phyloP scores from a whole-genome alignment of 2,113 vertebrate species.

The Erpornis zantholeuca region DNA sequence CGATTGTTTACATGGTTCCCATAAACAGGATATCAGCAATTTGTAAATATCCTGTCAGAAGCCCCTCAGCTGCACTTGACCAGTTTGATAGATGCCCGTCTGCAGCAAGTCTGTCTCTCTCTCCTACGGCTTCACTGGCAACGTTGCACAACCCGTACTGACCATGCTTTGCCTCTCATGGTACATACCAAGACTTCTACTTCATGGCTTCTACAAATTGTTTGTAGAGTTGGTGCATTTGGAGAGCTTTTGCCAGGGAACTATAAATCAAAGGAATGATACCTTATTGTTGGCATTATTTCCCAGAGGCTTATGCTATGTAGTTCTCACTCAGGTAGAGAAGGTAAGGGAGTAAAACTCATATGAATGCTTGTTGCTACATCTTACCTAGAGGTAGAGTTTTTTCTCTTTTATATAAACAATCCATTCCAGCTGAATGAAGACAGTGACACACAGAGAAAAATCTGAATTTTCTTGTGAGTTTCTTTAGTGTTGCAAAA shows the following conservation, averaged over 20 bases:
- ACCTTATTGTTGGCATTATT: background rate
- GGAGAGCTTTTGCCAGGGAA: background rate
- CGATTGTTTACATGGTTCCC: background rate
- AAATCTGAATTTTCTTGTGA: background rate
- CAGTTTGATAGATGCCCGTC: background rate
- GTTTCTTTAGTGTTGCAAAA: background rate
- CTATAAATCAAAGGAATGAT: background rate
- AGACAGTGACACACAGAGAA: background rate
- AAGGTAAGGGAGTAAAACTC: background rate
- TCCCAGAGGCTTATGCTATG: background rate
- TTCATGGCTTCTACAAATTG: background rate
- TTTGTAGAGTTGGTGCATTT: background rate
- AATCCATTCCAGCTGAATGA: background rate
- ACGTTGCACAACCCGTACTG: background rate
- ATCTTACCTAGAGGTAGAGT: background rate
- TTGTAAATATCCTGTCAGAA: slow-evolving; percentile 25
- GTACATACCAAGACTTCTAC: background rate
- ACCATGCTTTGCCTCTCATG: background rate
- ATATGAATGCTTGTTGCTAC: background rate
- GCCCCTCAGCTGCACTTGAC: background rate
- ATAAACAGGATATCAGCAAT: slow-evolving; percentile 50
- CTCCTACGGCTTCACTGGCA: background rate
- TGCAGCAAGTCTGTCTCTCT: background rate
- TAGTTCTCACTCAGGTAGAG: background rate
- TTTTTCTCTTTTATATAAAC: background rate